A percentile compares a stretch with the other conserved stretches of the same genome.
Evolutionary conservation across 2,113 vertebrate genomes (phyloP).

Genomic region (Microcebus ravelobensis): DNA sequence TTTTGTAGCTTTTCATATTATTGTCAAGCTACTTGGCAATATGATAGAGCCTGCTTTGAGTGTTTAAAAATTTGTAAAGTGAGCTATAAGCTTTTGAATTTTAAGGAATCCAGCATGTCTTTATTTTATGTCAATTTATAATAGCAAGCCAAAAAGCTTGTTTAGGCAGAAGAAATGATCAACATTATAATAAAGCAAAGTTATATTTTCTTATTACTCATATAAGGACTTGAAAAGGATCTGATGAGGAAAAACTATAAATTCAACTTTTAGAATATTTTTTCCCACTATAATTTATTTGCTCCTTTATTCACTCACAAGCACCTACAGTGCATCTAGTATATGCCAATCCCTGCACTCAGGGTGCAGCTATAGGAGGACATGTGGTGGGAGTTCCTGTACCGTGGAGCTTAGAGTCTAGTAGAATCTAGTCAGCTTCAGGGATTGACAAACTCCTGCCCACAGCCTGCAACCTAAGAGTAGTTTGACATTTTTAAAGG

Average conservation of each 20-base stretch:
- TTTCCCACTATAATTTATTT: background rate
- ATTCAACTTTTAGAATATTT: background rate
- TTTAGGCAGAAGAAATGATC: background rate
- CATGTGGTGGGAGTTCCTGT: background rate
- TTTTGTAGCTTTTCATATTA: background rate
- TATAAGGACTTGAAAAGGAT: background rate
- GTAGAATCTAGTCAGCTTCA: background rate
- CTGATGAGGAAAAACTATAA: background rate
- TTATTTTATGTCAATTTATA: background rate
- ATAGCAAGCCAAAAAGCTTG: background rate
- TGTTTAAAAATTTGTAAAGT: background rate
- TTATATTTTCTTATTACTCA: background rate
- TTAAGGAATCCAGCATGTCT: background rate
- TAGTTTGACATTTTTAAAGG: conserved; percentile 12
- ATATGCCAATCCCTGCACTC: background rate
- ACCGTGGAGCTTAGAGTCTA: background rate
- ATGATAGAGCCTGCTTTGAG: background rate
- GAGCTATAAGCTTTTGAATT: background rate
- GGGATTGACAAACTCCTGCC: background rate
- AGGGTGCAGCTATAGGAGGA: background rate
- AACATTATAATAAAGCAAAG: background rate
- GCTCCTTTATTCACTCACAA: background rate
- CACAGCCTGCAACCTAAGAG: background rate
- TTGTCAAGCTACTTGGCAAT: background rate
- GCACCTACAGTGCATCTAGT: background rate